Percentiles rank a stretch among this genome's conserved stretches.
Evolutionary conservation across 2,888 invertebrate species (phyloP).

Genomic region (Drosophila neoperkinsi): DNA sequence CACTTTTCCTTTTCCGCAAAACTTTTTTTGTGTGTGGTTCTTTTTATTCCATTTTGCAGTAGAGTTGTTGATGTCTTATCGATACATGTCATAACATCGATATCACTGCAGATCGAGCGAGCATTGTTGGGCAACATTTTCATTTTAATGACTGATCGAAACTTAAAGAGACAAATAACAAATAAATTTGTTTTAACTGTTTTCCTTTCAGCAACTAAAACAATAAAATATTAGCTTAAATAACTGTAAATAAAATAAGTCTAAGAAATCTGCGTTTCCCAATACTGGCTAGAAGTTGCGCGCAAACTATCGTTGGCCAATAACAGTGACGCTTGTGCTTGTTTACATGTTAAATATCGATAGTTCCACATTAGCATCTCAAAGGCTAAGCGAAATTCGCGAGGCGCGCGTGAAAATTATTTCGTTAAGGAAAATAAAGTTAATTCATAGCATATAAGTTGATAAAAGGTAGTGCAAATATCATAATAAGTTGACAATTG

Average conservation of each 20-base stretch:
- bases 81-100: conserved; percentile 45
- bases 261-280: neutral
- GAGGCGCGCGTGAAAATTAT: conserved; percentile 71
- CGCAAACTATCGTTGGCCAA: conserved; percentile 51
- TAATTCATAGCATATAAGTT: conserved; percentile 20
- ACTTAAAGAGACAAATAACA: neutral
- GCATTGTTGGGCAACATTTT: neutral
- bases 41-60: conserved; percentile 71
- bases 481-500: conserved; percentile 15
- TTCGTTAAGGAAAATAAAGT: conserved; percentile 32
- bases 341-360: conserved; percentile 43
- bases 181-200: no score
- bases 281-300: conserved; percentile 39
- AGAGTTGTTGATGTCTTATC: conserved; percentile 61
- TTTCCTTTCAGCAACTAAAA: neutral
- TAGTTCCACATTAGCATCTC: conserved; percentile 49
- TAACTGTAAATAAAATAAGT: neutral
- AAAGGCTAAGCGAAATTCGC: conserved; percentile 63
- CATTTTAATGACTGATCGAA: neutral
- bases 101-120: conserved; percentile 36
- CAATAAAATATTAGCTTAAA: neutral
- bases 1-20: conserved; percentile 78
- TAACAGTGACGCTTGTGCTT: conserved; percentile 25
- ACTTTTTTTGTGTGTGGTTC: conserved; percentile 65
- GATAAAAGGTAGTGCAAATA: conserved; percentile 24